Evolutionary conservation across 1,140 invertebrate species (phyloP), one percentile per base, ranked within the genome.

Genomic region (Lycorma delicatula): DNA sequence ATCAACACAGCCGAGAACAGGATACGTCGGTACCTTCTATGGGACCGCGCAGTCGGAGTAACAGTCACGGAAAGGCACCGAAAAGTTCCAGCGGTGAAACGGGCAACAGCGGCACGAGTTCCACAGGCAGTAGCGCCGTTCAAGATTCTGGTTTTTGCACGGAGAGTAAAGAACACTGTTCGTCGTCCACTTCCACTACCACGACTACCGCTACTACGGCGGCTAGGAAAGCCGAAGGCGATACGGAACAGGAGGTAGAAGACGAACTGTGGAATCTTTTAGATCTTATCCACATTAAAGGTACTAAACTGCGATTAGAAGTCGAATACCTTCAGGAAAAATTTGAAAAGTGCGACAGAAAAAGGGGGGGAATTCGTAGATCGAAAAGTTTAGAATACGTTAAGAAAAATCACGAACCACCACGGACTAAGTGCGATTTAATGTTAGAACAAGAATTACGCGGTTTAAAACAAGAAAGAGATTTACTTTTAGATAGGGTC

Each of bases 121-220:
- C 44, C n/a, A 41, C 56, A n/a, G 34, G 59, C 18, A 73, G 74
- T 58, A 76, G 75, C 56, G 77, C 74, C 28, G 84, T 91, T 9
- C 87, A 89, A 69, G 88, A 90, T 70, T 89, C 86, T 12, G 88
- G 87, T 27, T 90, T 91, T 72, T 89, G 86, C 70, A 89, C 87
- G 44, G 87, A 89, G 69, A 87, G 85, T 22, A 16, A 78, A 74
- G 5, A 78, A 73, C 25, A 75, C 72, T 34, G 74, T 74, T 28
- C 71, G 67, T 52, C 72, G 71, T 27, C 68, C 68, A 69, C 77
- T 61, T 66, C 76, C 31, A 69, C 77, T 62, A 66, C 76, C 31
- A 13, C 53, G 2, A 28, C 22, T 51, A 28, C 41, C 2, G 16
- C 29, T 12, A 20, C 48, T 13, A 47, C 72, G 64, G 63, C 74